These are phyloP conservation scores for Dryobates pubescens DNA, from an alignment of 2,797 vertebrate genomes.

Conservation along the genomic window DNA sequence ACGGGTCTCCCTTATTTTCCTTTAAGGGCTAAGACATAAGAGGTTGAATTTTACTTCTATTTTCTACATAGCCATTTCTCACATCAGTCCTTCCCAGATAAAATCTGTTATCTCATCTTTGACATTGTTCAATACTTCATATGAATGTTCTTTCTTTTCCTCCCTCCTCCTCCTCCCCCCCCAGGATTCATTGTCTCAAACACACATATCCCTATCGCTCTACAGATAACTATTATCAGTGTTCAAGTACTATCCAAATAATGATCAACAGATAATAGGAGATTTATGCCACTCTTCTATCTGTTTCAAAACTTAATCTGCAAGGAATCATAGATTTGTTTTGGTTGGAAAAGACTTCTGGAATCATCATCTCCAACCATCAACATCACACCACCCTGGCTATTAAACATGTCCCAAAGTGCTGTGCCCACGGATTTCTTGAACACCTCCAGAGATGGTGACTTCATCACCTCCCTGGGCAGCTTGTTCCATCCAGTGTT, in stretches of 20 bases:
- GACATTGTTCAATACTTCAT: background rate
- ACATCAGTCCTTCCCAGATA: background rate
- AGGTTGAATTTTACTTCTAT: conserved; percentile 4
- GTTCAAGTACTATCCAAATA: background rate
- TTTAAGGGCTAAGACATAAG: conserved; percentile 45
- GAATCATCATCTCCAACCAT: too few species aligned
- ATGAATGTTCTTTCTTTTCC: background rate
- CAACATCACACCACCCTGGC: too few species aligned
- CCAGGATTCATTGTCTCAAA: background rate
- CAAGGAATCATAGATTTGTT: background rate
- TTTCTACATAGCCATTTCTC: background rate
- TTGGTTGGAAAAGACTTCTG: too few species aligned
- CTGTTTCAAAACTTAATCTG: background rate
- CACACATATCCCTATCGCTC: background rate
- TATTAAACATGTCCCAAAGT: too few species aligned
- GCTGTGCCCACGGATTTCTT: too few species aligned
- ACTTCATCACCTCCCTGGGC: too few species aligned
- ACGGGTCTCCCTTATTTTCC: conserved; percentile 40
- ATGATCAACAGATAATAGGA: background rate
- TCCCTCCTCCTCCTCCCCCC: too few species aligned
- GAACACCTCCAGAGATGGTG: too few species aligned
- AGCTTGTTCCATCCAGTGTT: too few species aligned
- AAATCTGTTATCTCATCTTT: conserved; percentile 17
- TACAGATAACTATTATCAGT: background rate
- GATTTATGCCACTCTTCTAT: background rate